phyloP scores from a whole-genome alignment of 2,113 vertebrate genomes.

The Podocnemis expansa region DNA sequence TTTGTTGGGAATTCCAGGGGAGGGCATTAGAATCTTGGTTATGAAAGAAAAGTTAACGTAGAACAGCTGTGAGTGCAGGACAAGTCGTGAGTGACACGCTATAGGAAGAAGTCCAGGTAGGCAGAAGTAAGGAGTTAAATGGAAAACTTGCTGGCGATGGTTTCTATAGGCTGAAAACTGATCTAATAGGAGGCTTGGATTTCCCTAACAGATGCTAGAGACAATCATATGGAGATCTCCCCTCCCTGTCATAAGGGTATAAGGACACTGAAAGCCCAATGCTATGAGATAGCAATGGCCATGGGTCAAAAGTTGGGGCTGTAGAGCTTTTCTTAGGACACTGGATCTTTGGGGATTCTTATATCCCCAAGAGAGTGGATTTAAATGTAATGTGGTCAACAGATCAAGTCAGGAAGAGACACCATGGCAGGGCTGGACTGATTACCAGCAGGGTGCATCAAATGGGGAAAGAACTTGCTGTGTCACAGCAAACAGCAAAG shows the following conservation, averaged over 20 bases:
- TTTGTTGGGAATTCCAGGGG: neutral
- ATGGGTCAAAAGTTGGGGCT: too few species aligned
- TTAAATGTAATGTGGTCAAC: too few species aligned
- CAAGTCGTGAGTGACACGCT: neutral
- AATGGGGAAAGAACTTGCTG: neutral
- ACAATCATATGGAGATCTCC: neutral
- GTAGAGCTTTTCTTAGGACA: too few species aligned
- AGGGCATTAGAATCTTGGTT: neutral
- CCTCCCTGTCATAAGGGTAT: too few species aligned
- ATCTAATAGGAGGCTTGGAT: neutral
- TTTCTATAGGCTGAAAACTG: neutral
- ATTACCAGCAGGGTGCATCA: neutral
- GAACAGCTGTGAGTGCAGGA: neutral
- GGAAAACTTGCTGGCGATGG: neutral
- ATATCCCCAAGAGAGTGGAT: neutral
- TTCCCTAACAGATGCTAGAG: neutral
- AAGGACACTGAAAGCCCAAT: too few species aligned
- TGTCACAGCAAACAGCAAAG: neutral
- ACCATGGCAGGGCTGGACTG: neutral
- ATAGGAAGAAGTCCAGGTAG: neutral
- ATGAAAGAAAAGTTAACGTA: neutral
- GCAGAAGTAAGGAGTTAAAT: neutral
- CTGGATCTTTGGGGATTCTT: neutral
- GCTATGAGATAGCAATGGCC: too few species aligned
- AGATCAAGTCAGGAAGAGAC: neutral